Conservation (phyloP, 1,140 invertebrate genomes). For the Bombus vancouverensis region DNA sequence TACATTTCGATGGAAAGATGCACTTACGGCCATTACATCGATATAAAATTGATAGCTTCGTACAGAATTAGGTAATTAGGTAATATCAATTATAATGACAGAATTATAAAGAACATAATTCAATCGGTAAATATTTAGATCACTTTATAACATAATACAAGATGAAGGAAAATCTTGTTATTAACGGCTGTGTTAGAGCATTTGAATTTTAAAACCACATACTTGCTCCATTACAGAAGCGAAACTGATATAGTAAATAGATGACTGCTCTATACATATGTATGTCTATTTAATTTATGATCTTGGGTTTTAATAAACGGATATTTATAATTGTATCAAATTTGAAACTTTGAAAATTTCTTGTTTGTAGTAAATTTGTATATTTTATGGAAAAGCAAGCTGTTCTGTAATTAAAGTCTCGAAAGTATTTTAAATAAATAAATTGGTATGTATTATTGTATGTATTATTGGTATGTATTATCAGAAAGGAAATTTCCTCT, state of each 20-base stretch:
- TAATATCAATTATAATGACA: background rate
- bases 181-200: slow-evolving; percentile 4
- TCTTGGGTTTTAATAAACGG: no score
- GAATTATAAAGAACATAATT: background rate
- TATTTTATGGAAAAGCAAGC: background rate
- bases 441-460: background rate
- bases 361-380: background rate
- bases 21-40: slow-evolving; percentile 49
- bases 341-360: background rate
- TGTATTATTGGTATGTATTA: background rate
- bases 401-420: background rate
- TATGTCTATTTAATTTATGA: no score
- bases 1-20: slow-evolving; percentile 72
- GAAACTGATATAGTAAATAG: background rate
- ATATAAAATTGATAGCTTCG: background rate
- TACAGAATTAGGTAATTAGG: background rate
- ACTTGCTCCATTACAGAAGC: background rate
- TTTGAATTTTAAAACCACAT: slow-evolving; percentile 35
- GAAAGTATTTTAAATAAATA: background rate
- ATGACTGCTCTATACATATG: background rate
- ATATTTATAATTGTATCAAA: background rate
- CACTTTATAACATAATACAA: background rate
- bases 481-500: no score
- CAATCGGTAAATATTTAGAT: background rate
- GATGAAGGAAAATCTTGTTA: background rate